A percentile compares a stretch with the other conserved stretches of the same genome.
Conservation (phyloP, 2,797 vertebrate species). For the Microtus californicus region DNA sequence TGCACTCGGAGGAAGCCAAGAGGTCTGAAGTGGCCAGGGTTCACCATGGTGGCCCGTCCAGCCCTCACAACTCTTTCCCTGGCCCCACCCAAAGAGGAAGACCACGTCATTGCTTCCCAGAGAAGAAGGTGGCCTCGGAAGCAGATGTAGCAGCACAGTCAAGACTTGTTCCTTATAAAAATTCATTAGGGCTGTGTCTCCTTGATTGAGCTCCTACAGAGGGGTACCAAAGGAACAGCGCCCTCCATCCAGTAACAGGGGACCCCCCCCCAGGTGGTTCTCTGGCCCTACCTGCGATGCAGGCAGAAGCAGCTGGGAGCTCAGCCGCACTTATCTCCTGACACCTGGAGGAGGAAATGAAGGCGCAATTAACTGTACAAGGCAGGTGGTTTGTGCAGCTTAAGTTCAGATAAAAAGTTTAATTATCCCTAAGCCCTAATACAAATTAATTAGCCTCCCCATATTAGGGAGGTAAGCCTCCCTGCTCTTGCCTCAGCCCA, state of each 20-base stretch:
- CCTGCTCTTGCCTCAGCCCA: conserved; percentile 53
- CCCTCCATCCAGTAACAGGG: neutral
- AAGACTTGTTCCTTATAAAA: neutral
- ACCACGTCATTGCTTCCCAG: neutral
- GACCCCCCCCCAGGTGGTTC: neutral
- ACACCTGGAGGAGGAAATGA: conserved; percentile 70
- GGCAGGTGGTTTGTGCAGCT: neutral
- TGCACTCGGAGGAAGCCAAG: neutral
- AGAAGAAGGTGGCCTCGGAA: neutral
- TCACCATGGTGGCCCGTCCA: neutral
- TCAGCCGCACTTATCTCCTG: conserved; percentile 20
- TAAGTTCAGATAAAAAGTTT: conserved; percentile 81
- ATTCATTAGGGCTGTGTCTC: neutral
- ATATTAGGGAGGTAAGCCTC: conserved; percentile 63
- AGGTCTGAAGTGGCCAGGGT: neutral
- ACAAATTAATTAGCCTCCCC: conserved; percentile 83
- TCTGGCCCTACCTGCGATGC: neutral
- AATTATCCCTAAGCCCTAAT: conserved; percentile 83
- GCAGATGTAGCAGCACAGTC: neutral
- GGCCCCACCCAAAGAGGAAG: neutral
- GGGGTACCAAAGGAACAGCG: no score
- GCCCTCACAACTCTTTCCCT: neutral
- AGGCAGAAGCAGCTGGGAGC: neutral
- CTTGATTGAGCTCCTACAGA: neutral
- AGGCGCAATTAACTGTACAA: conserved; percentile 50